A percentile compares a stretch with the other conserved stretches of the same genome.
phyloP scores from a whole-genome alignment of 2,113 vertebrate species.

The Chionis minor region DNA sequence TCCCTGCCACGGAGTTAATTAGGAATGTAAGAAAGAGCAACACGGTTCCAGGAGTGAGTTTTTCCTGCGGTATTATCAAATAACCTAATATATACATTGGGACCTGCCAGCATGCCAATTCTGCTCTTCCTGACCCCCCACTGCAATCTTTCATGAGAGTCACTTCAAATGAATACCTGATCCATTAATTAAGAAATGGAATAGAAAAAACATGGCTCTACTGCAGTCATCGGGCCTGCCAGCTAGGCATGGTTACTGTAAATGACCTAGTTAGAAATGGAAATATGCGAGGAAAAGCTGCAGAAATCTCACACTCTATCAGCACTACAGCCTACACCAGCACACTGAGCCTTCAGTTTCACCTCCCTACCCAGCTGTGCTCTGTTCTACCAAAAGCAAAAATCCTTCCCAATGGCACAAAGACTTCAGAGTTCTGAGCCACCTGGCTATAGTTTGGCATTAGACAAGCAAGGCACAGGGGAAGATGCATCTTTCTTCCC shows the following conservation, averaged over 20 bases:
- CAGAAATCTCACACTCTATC: background rate
- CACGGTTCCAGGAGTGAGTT: background rate
- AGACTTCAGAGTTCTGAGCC: background rate
- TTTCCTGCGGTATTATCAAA: background rate
- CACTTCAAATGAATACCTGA: background rate
- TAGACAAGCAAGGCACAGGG: background rate
- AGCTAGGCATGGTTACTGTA: background rate
- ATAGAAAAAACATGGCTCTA: background rate
- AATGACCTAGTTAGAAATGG: conserved; percentile 7
- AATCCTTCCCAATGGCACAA: fast-evolving
- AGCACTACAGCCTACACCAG: background rate
- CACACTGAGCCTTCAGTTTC: background rate
- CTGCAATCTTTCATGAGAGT: background rate
- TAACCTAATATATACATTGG: fast-evolving
- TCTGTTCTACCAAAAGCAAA: background rate
- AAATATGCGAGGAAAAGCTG: background rate
- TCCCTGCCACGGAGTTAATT: background rate
- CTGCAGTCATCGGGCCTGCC: background rate
- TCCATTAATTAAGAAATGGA: background rate
- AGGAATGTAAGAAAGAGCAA: background rate
- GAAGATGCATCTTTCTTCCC: background rate
- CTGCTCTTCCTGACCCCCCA: background rate
- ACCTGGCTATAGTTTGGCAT: background rate
- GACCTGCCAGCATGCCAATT: background rate
- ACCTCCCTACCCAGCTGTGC: background rate